Percentiles rank a stretch among this genome's conserved stretches.
These are phyloP conservation scores for Patella caerulea DNA, from an alignment of 2,888 invertebrate genomes.

Conservation along the genomic window DNA sequence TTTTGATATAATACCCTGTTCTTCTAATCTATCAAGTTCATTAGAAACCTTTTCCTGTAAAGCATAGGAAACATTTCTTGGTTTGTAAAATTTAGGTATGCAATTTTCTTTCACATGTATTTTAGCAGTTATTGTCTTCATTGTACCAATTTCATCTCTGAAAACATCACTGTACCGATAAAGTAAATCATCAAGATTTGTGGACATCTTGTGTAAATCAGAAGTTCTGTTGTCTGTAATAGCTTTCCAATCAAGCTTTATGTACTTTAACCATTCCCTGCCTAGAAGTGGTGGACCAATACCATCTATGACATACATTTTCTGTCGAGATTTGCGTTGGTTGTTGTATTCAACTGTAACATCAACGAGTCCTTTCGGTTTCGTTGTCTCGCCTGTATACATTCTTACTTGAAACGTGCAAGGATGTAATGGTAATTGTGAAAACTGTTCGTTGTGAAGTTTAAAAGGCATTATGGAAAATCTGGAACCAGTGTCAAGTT, in stretches of 20 bases:
- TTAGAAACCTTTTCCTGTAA: background rate
- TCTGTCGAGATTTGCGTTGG: too few species aligned
- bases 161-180: background rate
- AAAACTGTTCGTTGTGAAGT: background rate
- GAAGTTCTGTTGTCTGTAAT: background rate
- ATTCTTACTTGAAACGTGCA: background rate
- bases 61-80: background rate
- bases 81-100: background rate
- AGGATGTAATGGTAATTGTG: background rate
- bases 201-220: too few species aligned
- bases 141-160: background rate
- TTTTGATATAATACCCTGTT: too few species aligned
- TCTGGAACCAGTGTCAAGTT: background rate
- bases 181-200: too few species aligned
- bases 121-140: background rate
- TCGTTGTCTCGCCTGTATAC: too few species aligned
- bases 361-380: too few species aligned
- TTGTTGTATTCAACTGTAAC: too few species aligned
- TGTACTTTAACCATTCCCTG: constrained; percentile 11
- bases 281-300: constrained; percentile 13
- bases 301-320: background rate
- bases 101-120: background rate
- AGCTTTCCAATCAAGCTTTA: background rate
- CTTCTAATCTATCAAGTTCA: too few species aligned
- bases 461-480: background rate